These are phyloP conservation scores for Balearica regulorum DNA, from an alignment of 2,797 vertebrate species.

Conservation along the genomic window DNA sequence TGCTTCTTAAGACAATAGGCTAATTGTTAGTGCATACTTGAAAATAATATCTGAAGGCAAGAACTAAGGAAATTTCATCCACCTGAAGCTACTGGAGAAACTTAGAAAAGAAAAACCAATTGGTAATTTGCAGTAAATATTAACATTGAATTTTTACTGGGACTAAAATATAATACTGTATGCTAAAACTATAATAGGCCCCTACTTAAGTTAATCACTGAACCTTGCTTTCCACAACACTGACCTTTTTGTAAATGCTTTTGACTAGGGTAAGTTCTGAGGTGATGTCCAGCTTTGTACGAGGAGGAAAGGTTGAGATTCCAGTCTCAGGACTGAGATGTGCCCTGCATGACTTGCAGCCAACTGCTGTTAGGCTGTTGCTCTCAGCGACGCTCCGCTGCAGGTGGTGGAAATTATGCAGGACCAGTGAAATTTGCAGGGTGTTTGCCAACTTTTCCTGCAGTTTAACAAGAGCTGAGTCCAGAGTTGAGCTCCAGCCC, in stretches of 20 bases:
- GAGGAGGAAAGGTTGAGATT: fast-evolving
- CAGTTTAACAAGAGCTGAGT: background rate
- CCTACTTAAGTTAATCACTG: background rate
- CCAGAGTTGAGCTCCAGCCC: background rate
- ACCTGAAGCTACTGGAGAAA: background rate
- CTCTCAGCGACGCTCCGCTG: background rate
- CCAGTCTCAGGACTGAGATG: background rate
- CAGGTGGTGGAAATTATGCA: too few relatives aligned
- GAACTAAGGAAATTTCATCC: background rate
- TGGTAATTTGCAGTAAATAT: background rate
- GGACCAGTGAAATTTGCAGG: background rate
- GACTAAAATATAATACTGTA: background rate
- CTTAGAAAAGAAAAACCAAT: background rate
- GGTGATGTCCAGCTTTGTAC: fast-evolving
- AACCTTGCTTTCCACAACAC: background rate
- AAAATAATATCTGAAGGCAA: background rate
- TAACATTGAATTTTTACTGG: background rate
- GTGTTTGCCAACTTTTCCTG: background rate
- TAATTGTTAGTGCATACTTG: background rate
- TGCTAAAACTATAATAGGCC: background rate
- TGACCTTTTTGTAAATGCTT: background rate
- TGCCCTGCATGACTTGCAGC: background rate
- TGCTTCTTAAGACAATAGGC: background rate
- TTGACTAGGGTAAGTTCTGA: background rate
- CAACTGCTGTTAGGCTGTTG: background rate